Evolutionary conservation across 2,888 invertebrate species (phyloP), one percentile per base, ranked within the genome.

Genomic region (Cheilosia vernalis): DNA sequence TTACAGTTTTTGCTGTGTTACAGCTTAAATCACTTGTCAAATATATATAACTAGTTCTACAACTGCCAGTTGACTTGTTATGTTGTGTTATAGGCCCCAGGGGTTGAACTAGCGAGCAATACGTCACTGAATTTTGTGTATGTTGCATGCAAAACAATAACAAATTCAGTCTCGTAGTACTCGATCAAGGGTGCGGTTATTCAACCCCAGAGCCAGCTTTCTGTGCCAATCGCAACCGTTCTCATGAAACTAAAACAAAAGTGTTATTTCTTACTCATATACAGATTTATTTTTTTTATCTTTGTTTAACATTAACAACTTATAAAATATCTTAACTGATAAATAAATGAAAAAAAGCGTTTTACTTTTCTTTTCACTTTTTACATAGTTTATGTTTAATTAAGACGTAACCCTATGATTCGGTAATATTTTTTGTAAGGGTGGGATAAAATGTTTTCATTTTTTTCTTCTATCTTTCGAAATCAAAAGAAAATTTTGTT

Each of bases 281-380:
- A 51, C 60, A 76, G n/a, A 69, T 72, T 76, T 84, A 64, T 66
- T 53, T 13, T 51, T 61, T 56, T 72, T 49, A 76, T 53, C 17
- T 33, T 78, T 70, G 30, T 81, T 85, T 70, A 81, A 85, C 81
- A 85, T 85, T 85, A 85, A 85, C 85, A 85, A 76, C 76, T 85
- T 85, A 85, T 56, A 85, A 81, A 77, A 81, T 67, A 81, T 76
- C 24, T 72, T 56, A 72, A 81, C 66, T 56, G 63, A 81, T 51
- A 81, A 72, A 76, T 53, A 81, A 81, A 76, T 49, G 27, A 81
- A 81, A 66, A 66, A 80, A 66, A 47, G 40, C 3, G 5, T 33
- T 42, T 24, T 58, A 51, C 58, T 9, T 42, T 55, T 30, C 15
- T 37, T 30, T 64, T 56, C 37, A n/a, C 37, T 37, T 37, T 13